phyloP scores from a whole-genome alignment of 2,113 vertebrate genomes.

The Alosa alosa region DNA sequence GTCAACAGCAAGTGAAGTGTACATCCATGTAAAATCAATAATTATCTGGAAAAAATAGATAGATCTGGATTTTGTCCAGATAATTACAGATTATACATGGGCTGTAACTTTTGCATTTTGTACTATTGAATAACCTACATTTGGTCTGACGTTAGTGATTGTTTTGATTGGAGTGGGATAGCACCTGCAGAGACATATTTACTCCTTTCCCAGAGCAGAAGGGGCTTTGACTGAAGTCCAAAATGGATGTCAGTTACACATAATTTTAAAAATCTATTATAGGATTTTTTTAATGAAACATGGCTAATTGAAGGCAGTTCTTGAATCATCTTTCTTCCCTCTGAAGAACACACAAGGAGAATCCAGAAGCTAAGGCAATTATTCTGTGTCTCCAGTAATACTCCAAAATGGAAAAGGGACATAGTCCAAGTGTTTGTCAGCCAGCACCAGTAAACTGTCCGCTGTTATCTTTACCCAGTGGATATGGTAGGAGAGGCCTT shows the following conservation, averaged over 20 bases:
- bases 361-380: background rate
- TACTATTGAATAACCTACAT: too few relatives aligned
- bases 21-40: too few relatives aligned
- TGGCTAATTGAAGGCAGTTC: background rate
- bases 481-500: background rate
- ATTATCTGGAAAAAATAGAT: too few relatives aligned
- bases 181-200: too few relatives aligned
- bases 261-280: background rate
- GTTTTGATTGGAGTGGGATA: too few relatives aligned
- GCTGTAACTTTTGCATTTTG: too few relatives aligned
- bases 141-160: too few relatives aligned
- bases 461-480: background rate
- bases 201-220: background rate
- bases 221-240: background rate
- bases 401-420: background rate
- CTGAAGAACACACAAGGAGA: background rate
- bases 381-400: background rate
- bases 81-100: too few relatives aligned
- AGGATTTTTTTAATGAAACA: background rate
- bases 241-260: background rate
- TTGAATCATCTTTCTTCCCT: background rate
- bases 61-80: too few relatives aligned
- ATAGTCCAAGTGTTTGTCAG: background rate
- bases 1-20: too few relatives aligned
- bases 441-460: background rate